These are phyloP conservation scores for Trachurus trachurus DNA, from an alignment of 2,797 vertebrate species.

Conservation along the genomic window DNA sequence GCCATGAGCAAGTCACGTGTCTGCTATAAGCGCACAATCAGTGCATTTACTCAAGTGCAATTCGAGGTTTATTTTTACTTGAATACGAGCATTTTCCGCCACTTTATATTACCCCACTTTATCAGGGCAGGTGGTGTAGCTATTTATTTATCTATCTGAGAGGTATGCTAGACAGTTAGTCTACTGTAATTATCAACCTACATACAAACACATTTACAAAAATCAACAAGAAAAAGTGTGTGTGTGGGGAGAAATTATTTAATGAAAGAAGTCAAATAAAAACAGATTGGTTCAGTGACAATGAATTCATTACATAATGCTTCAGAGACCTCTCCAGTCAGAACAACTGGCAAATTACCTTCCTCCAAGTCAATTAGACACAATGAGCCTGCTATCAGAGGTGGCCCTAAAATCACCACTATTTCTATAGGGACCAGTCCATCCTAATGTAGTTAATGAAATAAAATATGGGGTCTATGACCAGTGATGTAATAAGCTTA, in stretches of 20 bases:
- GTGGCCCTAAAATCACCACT: slow-evolving; percentile 12
- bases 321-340: background rate
- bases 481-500: background rate
- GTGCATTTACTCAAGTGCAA: no score
- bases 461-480: background rate
- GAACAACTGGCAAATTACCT: slow-evolving; percentile 34
- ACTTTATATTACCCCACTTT: background rate
- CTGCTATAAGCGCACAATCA: background rate
- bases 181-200: no score
- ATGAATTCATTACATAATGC: slow-evolving; percentile 3
- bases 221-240: background rate
- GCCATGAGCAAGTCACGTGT: background rate
- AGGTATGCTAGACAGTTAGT: background rate
- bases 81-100: background rate
- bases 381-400: slow-evolving; percentile 32
- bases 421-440: slow-evolving; percentile 25
- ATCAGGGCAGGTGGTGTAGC: background rate
- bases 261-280: background rate
- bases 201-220: no score
- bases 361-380: slow-evolving; percentile 40
- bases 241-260: background rate
- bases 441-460: background rate
- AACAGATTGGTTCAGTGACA: slow-evolving; percentile 9
- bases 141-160: background rate
- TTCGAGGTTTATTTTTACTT: background rate